Conservation (phyloP, 2,888 invertebrate genomes). For the Drosophila fulvimacula region DNA sequence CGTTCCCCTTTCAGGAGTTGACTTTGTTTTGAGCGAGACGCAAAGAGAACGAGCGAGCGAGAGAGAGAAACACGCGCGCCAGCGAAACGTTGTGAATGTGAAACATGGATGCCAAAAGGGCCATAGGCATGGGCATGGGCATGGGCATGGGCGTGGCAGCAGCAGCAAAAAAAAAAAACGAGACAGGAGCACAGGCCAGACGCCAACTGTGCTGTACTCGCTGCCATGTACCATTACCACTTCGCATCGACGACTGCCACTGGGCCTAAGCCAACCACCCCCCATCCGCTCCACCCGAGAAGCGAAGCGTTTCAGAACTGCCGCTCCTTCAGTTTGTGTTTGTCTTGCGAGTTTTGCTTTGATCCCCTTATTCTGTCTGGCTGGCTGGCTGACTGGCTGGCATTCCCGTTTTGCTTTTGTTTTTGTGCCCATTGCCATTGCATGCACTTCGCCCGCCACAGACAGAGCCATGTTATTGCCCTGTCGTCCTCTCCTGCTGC, state of each 20-base stretch:
- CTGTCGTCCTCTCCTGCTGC: constrained; percentile 23
- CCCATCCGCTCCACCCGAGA: constrained; percentile 1
- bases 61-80: constrained; percentile 19
- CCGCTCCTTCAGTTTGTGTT: constrained; percentile 50
- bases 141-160: constrained; percentile 64
- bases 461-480: constrained; percentile 45
- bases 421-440: constrained; percentile 76
- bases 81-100: constrained; percentile 50
- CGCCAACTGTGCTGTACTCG: constrained; percentile 36
- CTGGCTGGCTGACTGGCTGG: constrained; percentile 35
- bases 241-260: constrained; percentile 43
- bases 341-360: constrained; percentile 72
- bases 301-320: constrained; percentile 26
- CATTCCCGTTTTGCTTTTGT: constrained; percentile 49
- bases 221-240: constrained; percentile 54
- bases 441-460: constrained; percentile 77
- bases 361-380: constrained; percentile 78
- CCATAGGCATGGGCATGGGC: constrained; percentile 19
- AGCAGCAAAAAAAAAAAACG: constrained; percentile 9
- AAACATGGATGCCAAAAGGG: constrained; percentile 55
- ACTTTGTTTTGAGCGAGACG: constrained; percentile 52
- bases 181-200: constrained; percentile 73
- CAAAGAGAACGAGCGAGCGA: constrained; percentile 28
- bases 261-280: constrained; percentile 24
- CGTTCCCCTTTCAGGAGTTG: constrained; percentile 70